These are phyloP conservation scores for Thamnophis elegans DNA, from an alignment of 2,797 vertebrate genomes.

Conservation along the genomic window DNA sequence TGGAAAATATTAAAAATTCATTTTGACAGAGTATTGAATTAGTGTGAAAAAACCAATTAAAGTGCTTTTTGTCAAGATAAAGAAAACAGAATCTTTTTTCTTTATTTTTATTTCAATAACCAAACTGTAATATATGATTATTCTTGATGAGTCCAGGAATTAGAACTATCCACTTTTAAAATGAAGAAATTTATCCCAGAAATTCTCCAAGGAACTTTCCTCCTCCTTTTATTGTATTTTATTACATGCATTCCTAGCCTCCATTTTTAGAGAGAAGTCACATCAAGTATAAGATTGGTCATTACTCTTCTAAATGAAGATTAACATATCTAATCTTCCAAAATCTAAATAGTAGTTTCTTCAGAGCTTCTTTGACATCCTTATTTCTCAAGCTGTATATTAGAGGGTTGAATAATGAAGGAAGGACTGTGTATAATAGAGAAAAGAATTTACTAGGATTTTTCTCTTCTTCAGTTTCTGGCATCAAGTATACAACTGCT, in stretches of 20 bases:
- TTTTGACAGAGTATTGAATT: neutral
- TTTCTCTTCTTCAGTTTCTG: neutral
- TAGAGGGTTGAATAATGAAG: neutral
- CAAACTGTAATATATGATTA: neutral
- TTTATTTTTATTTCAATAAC: neutral
- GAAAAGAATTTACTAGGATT: neutral
- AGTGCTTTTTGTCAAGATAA: neutral
- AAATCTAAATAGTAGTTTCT: neutral
- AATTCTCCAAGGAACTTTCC: neutral
- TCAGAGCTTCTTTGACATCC: neutral
- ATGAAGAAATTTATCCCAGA: neutral
- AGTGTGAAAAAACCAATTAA: neutral
- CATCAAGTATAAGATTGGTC: neutral
- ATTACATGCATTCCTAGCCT: neutral
- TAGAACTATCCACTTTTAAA: neutral
- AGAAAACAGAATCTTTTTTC: neutral
- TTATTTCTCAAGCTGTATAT: neutral
- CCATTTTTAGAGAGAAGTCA: neutral
- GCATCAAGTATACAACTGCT: neutral
- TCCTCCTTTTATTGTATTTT: neutral
- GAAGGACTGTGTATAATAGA: neutral
- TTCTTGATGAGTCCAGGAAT: neutral
- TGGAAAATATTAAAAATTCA: neutral
- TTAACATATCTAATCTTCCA: neutral
- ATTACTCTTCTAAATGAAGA: neutral